phyloP scores from a whole-genome alignment of 2,888 invertebrate species.

The Tiliacea citrago region DNA sequence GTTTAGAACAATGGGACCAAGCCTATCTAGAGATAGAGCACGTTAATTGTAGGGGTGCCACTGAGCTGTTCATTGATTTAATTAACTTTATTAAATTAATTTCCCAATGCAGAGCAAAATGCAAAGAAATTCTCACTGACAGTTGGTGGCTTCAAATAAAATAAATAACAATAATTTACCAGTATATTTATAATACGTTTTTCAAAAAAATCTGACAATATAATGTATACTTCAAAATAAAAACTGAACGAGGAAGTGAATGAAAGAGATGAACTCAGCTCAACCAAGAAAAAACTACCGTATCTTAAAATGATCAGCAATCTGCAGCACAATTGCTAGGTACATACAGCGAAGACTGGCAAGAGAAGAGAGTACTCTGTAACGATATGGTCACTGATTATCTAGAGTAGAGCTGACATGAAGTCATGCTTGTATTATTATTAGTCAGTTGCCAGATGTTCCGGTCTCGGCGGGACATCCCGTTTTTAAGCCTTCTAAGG shows the following conservation, averaged over 20 bases:
- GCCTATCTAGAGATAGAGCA: conserved; percentile 72
- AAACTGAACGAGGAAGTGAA: not conserved
- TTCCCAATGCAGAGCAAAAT: too few species aligned
- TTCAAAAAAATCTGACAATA: too few species aligned
- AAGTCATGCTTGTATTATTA: not conserved
- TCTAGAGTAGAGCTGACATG: not conserved
- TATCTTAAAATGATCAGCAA: not conserved
- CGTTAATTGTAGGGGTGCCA: conserved; percentile 67
- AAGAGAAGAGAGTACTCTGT: not conserved
- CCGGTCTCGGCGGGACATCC: too few species aligned
- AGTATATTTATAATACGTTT: too few species aligned
- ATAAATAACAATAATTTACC: not conserved
- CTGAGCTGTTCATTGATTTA: not conserved
- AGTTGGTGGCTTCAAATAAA: not conserved
- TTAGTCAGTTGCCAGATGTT: not conserved
- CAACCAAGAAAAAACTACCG: not conserved
- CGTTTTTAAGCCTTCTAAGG: too few species aligned
- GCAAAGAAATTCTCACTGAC: too few species aligned
- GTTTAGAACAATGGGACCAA: conserved; percentile 72
- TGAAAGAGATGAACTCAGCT: not conserved
- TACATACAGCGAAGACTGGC: not conserved
- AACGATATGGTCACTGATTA: conserved; percentile 2
- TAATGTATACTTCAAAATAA: not conserved
- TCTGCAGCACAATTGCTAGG: not conserved
- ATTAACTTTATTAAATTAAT: not conserved